Percentiles rank a stretch among this genome's conserved stretches.
phyloP scores from a whole-genome alignment of 2,797 vertebrate species.

The Leptodactylus fallax region DNA sequence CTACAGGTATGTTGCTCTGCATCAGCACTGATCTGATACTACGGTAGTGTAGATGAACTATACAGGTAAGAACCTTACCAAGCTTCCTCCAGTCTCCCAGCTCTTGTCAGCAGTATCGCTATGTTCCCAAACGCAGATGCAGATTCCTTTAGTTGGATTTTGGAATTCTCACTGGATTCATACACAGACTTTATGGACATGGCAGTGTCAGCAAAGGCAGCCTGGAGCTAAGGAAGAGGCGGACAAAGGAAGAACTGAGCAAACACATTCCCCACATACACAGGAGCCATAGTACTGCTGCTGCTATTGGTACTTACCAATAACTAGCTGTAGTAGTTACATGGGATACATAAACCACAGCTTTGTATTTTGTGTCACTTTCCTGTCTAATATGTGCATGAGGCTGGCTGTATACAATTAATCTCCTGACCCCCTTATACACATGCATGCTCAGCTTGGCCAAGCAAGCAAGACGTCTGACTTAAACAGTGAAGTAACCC shows the following conservation, averaged over 20 bases:
- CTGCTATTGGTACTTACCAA: neutral
- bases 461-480: no score
- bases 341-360: no score
- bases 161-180: constrained; percentile 61
- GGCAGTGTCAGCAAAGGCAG: constrained; percentile 84
- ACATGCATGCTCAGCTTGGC: no score
- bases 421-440: no score
- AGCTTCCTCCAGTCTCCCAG: constrained; percentile 78
- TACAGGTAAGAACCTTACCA: constrained; percentile 77
- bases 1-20: no score
- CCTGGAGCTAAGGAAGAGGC: constrained; percentile 79
- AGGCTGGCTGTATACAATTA: no score
- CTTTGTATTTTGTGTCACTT: neutral
- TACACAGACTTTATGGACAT: constrained; percentile 79
- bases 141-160: constrained; percentile 72
- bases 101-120: constrained; percentile 80
- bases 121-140: constrained; percentile 71
- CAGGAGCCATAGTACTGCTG: neutral
- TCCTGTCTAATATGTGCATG: neutral
- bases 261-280: neutral
- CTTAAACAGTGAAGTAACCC: no score
- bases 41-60: no score
- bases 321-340: neutral
- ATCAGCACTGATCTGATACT: no score
- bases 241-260: neutral